Conservation (phyloP, 2,888 invertebrate species). For the Drosophila trichaetosa region DNA sequence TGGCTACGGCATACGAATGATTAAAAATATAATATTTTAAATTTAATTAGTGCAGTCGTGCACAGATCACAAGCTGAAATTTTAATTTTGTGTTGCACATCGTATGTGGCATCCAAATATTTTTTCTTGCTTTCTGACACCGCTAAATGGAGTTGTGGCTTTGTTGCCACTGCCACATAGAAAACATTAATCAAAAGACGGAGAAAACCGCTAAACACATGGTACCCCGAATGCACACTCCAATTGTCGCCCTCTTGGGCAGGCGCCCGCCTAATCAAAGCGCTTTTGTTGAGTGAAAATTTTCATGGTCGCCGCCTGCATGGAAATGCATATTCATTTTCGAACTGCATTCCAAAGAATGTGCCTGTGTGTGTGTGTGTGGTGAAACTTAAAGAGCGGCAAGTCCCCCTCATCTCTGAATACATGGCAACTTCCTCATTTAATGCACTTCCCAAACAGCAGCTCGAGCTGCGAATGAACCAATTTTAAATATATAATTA, state of each 20-base stretch:
- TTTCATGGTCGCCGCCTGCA: conserved; percentile 53
- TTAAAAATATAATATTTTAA: conserved; percentile 26
- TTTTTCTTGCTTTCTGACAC: conserved; percentile 30
- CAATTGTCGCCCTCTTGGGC: conserved; percentile 4
- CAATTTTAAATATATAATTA: conserved; percentile 59
- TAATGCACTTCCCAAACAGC: conserved; percentile 49
- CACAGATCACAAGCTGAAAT: background rate
- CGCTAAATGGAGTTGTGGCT: conserved; percentile 41
- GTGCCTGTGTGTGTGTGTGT: conserved; percentile 1
- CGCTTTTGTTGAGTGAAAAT: conserved; percentile 65
- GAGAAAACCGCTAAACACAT: conserved; percentile 40
- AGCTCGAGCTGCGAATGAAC: conserved; percentile 48
- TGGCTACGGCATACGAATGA: conserved; percentile 3
- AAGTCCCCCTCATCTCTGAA: background rate
- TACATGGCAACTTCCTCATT: conserved; percentile 59
- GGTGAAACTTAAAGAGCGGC: conserved; percentile 17
- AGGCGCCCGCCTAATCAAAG: conserved; percentile 50
- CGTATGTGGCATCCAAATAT: conserved; percentile 23
- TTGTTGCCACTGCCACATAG: conserved; percentile 37
- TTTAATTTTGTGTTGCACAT: conserved; percentile 6
- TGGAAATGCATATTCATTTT: conserved; percentile 61
- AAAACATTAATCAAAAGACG: conserved; percentile 48
- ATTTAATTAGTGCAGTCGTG: conserved; percentile 43
- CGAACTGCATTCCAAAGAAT: conserved; percentile 27
- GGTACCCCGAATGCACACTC: conserved; percentile 11